These are phyloP conservation scores for Portunus trituberculatus DNA, from an alignment of 1,140 invertebrate species.

Conservation along the genomic window DNA sequence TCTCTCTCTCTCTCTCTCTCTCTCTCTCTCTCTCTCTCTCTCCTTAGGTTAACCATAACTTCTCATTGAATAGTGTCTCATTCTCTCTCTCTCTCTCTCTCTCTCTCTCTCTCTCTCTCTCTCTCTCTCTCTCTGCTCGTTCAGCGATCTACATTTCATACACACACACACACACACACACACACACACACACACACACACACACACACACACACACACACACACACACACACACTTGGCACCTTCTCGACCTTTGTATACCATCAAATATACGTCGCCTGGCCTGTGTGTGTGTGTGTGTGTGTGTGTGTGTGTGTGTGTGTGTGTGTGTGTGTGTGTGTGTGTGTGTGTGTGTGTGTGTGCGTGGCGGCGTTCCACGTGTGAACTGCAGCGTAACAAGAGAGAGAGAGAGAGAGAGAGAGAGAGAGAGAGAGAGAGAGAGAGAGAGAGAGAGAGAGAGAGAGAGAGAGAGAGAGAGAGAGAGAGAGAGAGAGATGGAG, in stretches of 20 bases:
- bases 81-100: too few species aligned
- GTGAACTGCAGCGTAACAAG: not conserved
- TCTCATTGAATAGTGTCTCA: too few species aligned
- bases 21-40: too few species aligned
- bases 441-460: slow-evolving; percentile 16
- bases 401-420: slow-evolving; percentile 23
- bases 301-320: slow-evolving; percentile 7
- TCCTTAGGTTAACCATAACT: too few species aligned
- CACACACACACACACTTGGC: not conserved
- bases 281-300: not conserved
- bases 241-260: not conserved
- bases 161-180: too few species aligned
- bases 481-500: not conserved
- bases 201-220: not conserved
- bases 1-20: too few species aligned
- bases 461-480: not conserved
- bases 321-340: not conserved
- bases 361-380: not conserved
- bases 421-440: slow-evolving; percentile 47
- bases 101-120: too few species aligned
- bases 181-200: too few species aligned
- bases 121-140: too few species aligned
- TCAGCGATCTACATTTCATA: too few species aligned
- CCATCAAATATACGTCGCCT: too few species aligned
- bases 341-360: slow-evolving; percentile 3